Evolutionary conservation across 2,113 vertebrate species (phyloP), one percentile per base, ranked within the genome.

Genomic region (Heterocephalus glaber): DNA sequence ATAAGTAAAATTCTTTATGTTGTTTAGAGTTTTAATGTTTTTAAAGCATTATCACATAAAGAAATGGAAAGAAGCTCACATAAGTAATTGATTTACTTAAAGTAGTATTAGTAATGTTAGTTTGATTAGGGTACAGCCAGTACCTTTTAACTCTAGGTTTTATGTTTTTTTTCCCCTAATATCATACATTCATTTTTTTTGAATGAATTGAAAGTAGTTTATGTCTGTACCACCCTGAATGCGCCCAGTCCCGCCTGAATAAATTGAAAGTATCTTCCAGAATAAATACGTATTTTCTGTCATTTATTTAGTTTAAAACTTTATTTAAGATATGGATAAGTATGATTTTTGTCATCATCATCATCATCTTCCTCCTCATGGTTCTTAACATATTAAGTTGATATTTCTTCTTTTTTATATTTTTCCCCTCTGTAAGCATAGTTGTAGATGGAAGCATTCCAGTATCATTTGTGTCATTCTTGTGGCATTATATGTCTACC

Each of bases 1-100:
- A 66, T n/a, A 19, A n/a, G 66, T 68, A 68, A 68, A n/a, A 49
- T 90, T 80, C n/a, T 95, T 88, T 85, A 20, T 60, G 35, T 89
- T 79, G 0, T 22, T 52, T 70, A 35, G 30, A 76, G 14, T 86
- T 90, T 85, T 70, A 33, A 35, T 77, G 35, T 35, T 84, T 92
- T 79, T 89, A 49, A 17, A 85, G 54, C n/a, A 56, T 92, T 86
- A 72, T 54, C 63, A 63, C n/a, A 56, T 19, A 41, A 30, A 86
- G 47, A 72, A 80, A 63, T 49, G 17, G 30, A 38, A 93, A 89
- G 9, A 52, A 81, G 33, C 24, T 83, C 16, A 61, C 54, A 70
- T 3, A 24, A 33, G 44, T n/a, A 54, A 60, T 11, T 54, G n/a
- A 56, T 28, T 28, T 79, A 13, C 30, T 85, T 65, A 65, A 52